Base-by-base conservation (phyloP, 2,888 invertebrate genomes). In the Stictocephala bisonia region DNA sequence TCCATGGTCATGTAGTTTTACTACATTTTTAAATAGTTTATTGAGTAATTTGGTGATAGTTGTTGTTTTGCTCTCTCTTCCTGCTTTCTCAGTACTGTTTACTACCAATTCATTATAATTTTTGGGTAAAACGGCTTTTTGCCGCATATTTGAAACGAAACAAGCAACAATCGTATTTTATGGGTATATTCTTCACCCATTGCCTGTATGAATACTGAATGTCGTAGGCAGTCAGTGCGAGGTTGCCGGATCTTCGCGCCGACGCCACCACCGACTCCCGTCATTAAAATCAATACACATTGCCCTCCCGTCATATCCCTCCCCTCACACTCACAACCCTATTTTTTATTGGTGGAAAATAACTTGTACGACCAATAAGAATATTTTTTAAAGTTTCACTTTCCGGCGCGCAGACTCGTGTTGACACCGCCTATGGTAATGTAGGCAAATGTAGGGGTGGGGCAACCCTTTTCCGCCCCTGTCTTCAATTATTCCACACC, bases 241-340 rank as follows among this genome's bases (percentile, higher is more conserved):
- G 40, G 66, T 64, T 53, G 72, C 72, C 51, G 41, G 41, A 20
- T 56, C 27, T 51, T 40, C 66, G 51, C 72, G 72, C 64, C n/a
- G 60, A 22, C 72, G 72, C 64, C n/a, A 50, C 11, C 51, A 13
- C 40, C 11, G 60, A 3, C 24, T 9, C 35, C 50, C 40, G 44
- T 73, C 73, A 73, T 73, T 73, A 73, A 73, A 73, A 73, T 73
- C 73, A 73, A 73, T 73, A 73, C 73, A 67, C 71, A 71, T 67
- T 56, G 67, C 27, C 15, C 31, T 13, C 41, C 67, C 64, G 44
- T 64, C 64, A 64, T 64, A 64, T 40, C 67, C 66, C 11, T 51
- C 41, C 48, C 67, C 67, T 41, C 48, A 27, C 69, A 22, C 53
- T 29, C 50, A 41, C 56, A 7, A 24, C 71, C 71, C 60, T 50